Evolutionary conservation across 2,113 vertebrate genomes (phyloP).

Genomic region (Okapia johnstoni): DNA sequence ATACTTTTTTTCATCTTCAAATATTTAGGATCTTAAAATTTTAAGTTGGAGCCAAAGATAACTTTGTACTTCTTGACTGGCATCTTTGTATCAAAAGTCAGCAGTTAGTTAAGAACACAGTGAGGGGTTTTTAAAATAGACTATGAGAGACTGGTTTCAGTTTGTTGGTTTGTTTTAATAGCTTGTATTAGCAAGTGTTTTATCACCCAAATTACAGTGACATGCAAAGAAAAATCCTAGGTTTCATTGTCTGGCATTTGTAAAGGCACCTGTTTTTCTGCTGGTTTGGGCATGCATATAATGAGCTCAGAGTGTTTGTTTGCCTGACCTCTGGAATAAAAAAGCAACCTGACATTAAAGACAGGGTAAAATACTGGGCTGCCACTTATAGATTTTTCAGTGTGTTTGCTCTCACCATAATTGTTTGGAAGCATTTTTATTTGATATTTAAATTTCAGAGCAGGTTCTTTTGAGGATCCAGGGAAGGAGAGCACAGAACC

Average conservation of each 20-base stretch:
- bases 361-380: background rate
- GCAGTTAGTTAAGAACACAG: constrained; percentile 53
- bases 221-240: background rate
- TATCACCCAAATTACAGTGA: constrained; percentile 10
- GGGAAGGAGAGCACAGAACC: background rate
- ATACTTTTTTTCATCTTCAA: background rate
- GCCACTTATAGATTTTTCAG: background rate
- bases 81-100: constrained; percentile 52
- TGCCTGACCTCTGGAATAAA: constrained; percentile 47
- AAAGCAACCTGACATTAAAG: constrained; percentile 41
- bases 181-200: constrained; percentile 41
- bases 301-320: constrained; percentile 36
- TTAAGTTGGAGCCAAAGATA: background rate
- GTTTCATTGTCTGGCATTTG: constrained; percentile 41
- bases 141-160: constrained; percentile 26
- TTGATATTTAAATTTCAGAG: constrained; percentile 24
- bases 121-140: constrained; percentile 45
- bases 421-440: constrained; percentile 47
- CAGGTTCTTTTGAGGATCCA: background rate
- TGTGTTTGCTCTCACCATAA: background rate
- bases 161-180: constrained; percentile 58
- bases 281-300: background rate
- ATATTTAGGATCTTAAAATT: background rate
- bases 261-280: constrained; percentile 25
- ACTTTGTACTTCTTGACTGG: constrained; percentile 5